Evolutionary conservation across 2,888 invertebrate genomes (phyloP).

Genomic region (Parnassius apollo): DNA sequence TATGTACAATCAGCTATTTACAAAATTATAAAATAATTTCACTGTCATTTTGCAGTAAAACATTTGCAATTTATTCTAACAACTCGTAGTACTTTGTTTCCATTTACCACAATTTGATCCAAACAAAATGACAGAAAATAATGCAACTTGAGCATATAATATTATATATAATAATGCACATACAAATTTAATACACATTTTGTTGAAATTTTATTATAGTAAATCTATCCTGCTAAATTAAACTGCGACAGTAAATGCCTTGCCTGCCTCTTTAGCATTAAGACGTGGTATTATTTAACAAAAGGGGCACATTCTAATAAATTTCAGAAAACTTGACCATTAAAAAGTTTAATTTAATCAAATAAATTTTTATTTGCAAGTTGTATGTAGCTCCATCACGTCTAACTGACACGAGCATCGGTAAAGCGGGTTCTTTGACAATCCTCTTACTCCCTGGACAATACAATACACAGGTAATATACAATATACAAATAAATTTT

Average conservation of each 20-base stretch:
- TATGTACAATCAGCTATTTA: slow-evolving; percentile 62
- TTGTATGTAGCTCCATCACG: too few species aligned
- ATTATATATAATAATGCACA: slow-evolving; percentile 32
- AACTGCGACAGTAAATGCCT: slow-evolving; percentile 26
- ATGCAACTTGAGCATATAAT: slow-evolving; percentile 38
- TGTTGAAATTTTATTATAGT: slow-evolving; percentile 23
- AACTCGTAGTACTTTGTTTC: slow-evolving; percentile 45
- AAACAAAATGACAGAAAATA: slow-evolving; percentile 34
- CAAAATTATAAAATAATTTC: slow-evolving; percentile 43
- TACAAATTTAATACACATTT: slow-evolving; percentile 15
- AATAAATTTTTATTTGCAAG: too few species aligned
- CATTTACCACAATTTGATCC: slow-evolving; percentile 32
- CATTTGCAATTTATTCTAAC: slow-evolving; percentile 33
- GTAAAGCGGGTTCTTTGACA: too few species aligned
- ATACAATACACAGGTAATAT: too few species aligned
- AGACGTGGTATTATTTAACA: neutral
- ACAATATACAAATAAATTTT: too few species aligned
- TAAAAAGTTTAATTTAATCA: too few species aligned
- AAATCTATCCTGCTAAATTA: too few species aligned
- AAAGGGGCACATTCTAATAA: too few species aligned
- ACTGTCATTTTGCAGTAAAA: slow-evolving; percentile 51
- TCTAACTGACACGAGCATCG: too few species aligned
- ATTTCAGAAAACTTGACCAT: too few species aligned
- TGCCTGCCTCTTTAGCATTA: slow-evolving; percentile 6
- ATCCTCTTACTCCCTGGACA: too few species aligned